phyloP scores from a whole-genome alignment of 2,113 vertebrate species.

The Lota lota region DNA sequence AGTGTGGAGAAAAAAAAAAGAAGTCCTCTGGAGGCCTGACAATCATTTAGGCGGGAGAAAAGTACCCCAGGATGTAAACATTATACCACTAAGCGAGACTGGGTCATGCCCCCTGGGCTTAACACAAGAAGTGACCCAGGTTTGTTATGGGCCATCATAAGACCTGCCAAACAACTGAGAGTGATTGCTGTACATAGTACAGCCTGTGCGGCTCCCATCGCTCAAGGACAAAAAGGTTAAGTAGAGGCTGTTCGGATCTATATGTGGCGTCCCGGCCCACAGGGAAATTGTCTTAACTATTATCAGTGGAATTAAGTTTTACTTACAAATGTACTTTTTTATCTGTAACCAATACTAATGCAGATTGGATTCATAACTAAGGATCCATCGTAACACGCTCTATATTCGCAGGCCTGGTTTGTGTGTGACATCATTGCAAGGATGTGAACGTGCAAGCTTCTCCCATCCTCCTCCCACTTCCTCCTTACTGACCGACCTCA shows the following conservation, averaged over 20 bases:
- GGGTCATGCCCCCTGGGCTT: slow-evolving; percentile 57
- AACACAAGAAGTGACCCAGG: slow-evolving; percentile 48
- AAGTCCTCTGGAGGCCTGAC: slow-evolving; percentile 40
- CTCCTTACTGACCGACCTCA: slow-evolving; percentile 68
- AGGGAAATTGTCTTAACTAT: neutral
- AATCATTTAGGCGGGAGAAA: slow-evolving; percentile 55
- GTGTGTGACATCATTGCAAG: slow-evolving; percentile 40
- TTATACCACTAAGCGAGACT: slow-evolving; percentile 50
- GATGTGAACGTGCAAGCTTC: slow-evolving; percentile 47
- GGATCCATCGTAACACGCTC: slow-evolving; percentile 23
- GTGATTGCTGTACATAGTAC: slow-evolving; percentile 25
- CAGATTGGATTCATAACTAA: slow-evolving; percentile 13
- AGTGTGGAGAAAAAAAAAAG: slow-evolving; percentile 41
- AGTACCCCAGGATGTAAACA: slow-evolving; percentile 65
- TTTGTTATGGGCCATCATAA: slow-evolving; percentile 56
- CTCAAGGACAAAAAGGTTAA: slow-evolving; percentile 62
- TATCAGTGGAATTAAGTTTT: slow-evolving; percentile 12
- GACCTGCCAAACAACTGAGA: slow-evolving; percentile 53
- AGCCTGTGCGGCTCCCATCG: slow-evolving; percentile 14
- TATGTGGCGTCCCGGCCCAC: slow-evolving; percentile 8
- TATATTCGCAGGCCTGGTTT: slow-evolving; percentile 25
- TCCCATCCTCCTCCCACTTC: slow-evolving; percentile 37
- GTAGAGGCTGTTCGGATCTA: slow-evolving; percentile 25
- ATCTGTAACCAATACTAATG: slow-evolving; percentile 19
- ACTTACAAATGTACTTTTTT: neutral